Evolutionary conservation across 2,113 vertebrate genomes (phyloP).

Genomic region (Phylloscopus whistleri): DNA sequence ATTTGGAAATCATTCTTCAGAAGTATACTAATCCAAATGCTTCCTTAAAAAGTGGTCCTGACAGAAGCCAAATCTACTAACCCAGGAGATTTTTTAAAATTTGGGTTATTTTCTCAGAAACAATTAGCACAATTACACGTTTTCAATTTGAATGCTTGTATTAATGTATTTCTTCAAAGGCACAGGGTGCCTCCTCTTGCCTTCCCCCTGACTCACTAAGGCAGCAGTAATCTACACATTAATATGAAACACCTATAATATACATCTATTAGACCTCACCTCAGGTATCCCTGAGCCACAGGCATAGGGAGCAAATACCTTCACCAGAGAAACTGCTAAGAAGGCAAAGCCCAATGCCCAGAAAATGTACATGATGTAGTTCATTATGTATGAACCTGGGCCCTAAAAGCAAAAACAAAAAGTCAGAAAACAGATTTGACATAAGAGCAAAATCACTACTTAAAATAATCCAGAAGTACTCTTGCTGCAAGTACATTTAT

Average conservation of each 20-base stretch:
- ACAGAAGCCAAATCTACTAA: background rate
- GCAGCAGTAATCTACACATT: background rate
- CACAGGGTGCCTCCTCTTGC: background rate
- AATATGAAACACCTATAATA: background rate
- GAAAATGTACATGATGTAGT: constrained; percentile 99
- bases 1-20: background rate
- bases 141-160: background rate
- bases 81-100: background rate
- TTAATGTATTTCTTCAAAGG: background rate
- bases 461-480: background rate
- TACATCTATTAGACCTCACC: constrained; percentile 71
- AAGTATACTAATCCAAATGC: background rate
- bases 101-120: background rate
- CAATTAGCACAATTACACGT: background rate
- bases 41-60: background rate
- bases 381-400: constrained; percentile 98
- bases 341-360: constrained; percentile 97
- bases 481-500: background rate
- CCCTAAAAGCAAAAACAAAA: constrained; percentile 75
- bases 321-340: constrained; percentile 93
- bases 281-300: constrained; percentile 98
- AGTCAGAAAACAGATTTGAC: background rate
- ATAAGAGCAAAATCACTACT: background rate
- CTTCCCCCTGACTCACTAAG: background rate
- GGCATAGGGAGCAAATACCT: constrained; percentile 96